These are phyloP conservation scores for Xenopus borealis DNA, from an alignment of 2,113 vertebrate species.

Conservation along the genomic window DNA sequence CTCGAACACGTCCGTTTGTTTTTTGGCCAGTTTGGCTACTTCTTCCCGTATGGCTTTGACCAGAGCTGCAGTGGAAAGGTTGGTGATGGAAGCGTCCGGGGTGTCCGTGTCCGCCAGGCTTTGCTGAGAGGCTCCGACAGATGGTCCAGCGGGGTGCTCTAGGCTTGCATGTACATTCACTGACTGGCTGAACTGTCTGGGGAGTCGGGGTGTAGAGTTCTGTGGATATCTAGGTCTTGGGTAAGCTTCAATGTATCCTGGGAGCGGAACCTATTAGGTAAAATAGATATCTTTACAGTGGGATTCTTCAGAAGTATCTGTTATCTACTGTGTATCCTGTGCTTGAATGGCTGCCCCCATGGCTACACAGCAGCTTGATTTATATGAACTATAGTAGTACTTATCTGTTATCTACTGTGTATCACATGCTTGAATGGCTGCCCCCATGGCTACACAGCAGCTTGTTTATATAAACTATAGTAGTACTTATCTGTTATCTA, in stretches of 20 bases:
- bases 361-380: no score
- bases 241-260: slow-evolving; percentile 93
- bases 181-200: slow-evolving; percentile 83
- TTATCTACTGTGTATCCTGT: no score
- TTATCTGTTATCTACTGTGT: no score
- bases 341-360: no score
- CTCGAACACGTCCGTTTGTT: slow-evolving; percentile 95
- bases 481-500: no score
- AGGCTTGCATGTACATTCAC: slow-evolving; percentile 65
- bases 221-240: slow-evolving; percentile 86
- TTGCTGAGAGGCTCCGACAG: slow-evolving; percentile 76
- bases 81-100: slow-evolving; percentile 75
- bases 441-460: no score
- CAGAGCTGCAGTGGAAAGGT: slow-evolving; percentile 90
- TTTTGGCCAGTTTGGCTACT: slow-evolving; percentile 95
- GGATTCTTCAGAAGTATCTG: no score
- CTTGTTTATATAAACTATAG: no score
- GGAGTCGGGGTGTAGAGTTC: slow-evolving; percentile 76
- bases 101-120: slow-evolving; percentile 82
- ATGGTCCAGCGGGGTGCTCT: slow-evolving; percentile 70
- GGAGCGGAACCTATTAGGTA: slow-evolving; percentile 80
- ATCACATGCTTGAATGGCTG: no score
- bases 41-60: slow-evolving; percentile 95
- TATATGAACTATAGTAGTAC: no score
- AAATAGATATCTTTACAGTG: no score